Evolutionary conservation across 1,140 invertebrate species (phyloP).

Genomic region (Drosophila sproati): DNA sequence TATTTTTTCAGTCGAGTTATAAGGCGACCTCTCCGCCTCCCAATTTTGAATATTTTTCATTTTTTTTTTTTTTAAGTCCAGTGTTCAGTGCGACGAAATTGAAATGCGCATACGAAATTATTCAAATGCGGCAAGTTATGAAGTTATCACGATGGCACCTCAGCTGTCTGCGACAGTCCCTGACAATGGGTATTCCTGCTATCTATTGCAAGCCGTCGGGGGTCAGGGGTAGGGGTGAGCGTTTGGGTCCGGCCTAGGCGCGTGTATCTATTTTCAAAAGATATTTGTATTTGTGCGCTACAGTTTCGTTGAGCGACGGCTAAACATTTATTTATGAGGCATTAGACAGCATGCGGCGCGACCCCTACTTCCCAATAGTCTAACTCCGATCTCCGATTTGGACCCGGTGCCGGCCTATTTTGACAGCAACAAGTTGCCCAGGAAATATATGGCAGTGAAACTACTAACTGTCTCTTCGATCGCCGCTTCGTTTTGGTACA

Average conservation of each 20-base stretch:
- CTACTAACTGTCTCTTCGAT: conserved; percentile 57
- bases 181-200: conserved; percentile 74
- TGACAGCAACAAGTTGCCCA: conserved; percentile 79
- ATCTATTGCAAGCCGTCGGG: conserved; percentile 44
- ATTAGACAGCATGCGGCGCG: conserved; percentile 65
- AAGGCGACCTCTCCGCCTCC: conserved; percentile 1
- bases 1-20: conserved; percentile 50
- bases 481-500: conserved; percentile 70
- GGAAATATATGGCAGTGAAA: conserved; percentile 66
- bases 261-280: conserved; percentile 57
- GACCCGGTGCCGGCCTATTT: conserved; percentile 49
- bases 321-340: conserved; percentile 72
- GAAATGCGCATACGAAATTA: conserved; percentile 83
- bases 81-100: conserved; percentile 68
- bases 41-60: not conserved
- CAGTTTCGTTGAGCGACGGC: conserved; percentile 69
- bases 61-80: conserved; percentile 6
- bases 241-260: conserved; percentile 28
- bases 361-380: conserved; percentile 2
- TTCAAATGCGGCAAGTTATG: conserved; percentile 80
- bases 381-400: not conserved
- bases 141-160: conserved; percentile 81
- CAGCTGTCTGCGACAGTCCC: conserved; percentile 47
- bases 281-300: conserved; percentile 76
- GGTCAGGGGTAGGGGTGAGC: conserved; percentile 30